Evolutionary conservation across 2,888 invertebrate genomes (phyloP), one percentile per base, ranked within the genome.

Genomic region (Euproctis similis): DNA sequence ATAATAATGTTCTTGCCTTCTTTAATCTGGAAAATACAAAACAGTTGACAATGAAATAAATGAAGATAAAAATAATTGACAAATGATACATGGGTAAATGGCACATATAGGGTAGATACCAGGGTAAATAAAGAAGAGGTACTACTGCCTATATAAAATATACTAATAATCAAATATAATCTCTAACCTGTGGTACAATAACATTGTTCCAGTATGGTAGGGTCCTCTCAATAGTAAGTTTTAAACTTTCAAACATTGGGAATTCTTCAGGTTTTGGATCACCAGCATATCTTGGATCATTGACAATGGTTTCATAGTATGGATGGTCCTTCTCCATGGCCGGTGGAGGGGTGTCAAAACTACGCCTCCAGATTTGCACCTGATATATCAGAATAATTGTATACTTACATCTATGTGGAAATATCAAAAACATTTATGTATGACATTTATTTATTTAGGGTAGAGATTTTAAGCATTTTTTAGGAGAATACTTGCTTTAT

Each of bases 191-290:
- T 47, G 96, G 89, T 56, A 95, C 88, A 72, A 98, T 90, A 22
- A 89, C 87, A 59, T 93, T 81, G 65, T 95, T 92, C 92, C 96
- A 97, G 60, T 92, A 95, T 0, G 96, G 96, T 45, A 93, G 74
- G 2, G 94, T 93, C 25, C 95, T 87, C 37, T 89, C 89, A 66
- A 94, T 92, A 2, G 94, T 93, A 26, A 94, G 82, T 59, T 94
- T 92, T 31, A 95, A 76, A 10, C 95, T 94, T 68, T 95, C 95
- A 42, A 88, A 90, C 85, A 88, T 90, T 0, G 95, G 95, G 61
- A 95, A 94, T 47, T 93, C 88, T 1, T 89, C 89, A 0, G 85
- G 75, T 39, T 92, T 92, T 3, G 92, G 94, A 42, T 90, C 88
- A 18, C 86, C 78, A 10, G 87, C 88, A 48, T 94, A 94, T 31